Conservation (phyloP, 2,888 invertebrate genomes). For the Fragum sueziense region DNA sequence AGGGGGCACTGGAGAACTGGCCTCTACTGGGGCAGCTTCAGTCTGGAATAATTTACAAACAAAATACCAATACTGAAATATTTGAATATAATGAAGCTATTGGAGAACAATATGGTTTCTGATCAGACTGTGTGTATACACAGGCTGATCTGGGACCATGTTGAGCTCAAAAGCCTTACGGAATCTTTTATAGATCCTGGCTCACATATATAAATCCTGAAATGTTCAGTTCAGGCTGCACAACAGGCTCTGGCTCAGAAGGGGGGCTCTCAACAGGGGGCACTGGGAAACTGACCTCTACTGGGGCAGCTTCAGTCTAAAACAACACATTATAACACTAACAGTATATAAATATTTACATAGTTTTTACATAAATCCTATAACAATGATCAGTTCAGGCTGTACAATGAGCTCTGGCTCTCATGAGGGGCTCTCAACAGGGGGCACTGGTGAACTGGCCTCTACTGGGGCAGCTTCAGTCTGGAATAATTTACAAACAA, state of each 20-base stretch:
- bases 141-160: too few species aligned
- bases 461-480: constrained; percentile 47
- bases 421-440: constrained; percentile 32
- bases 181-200: too few species aligned
- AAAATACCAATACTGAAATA: too few species aligned
- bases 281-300: constrained; percentile 52
- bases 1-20: constrained; percentile 52
- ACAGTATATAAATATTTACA: too few species aligned
- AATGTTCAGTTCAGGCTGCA: constrained; percentile 15
- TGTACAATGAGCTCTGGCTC: constrained; percentile 2
- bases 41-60: constrained; percentile 13
- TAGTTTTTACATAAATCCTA: too few species aligned
- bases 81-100: too few species aligned
- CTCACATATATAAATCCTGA: too few species aligned
- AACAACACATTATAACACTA: too few species aligned
- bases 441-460: constrained; percentile 52
- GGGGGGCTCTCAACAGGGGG: constrained; percentile 40
- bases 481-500: constrained; percentile 9
- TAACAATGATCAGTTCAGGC: too few species aligned
- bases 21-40: constrained; percentile 46
- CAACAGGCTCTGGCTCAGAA: constrained; percentile 4
- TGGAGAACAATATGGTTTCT: too few species aligned
- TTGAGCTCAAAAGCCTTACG: too few species aligned
- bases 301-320: constrained; percentile 44
- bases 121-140: too few species aligned